Evolutionary conservation across 2,888 invertebrate species (phyloP).

Genomic region (Eledona agricola): DNA sequence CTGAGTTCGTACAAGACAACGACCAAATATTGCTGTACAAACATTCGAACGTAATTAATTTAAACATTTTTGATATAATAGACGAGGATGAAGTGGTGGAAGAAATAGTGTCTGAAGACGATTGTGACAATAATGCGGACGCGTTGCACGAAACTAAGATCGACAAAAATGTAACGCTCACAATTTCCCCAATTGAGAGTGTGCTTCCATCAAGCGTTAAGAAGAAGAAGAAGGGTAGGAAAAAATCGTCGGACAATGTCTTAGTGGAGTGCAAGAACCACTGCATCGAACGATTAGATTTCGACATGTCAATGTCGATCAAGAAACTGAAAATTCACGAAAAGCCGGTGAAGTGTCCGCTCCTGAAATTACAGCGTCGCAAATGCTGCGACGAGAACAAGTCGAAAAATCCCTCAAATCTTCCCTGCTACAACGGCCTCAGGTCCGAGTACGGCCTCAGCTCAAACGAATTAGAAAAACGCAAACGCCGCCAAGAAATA

Average conservation of each 20-base stretch:
- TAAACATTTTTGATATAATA: conserved; percentile 45
- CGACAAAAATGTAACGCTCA: conserved; percentile 13
- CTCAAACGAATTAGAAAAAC: conserved; percentile 61
- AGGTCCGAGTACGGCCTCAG: conserved; percentile 67
- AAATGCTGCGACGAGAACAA: conserved; percentile 62
- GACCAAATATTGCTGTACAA: conserved; percentile 40
- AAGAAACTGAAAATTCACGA: conserved; percentile 55
- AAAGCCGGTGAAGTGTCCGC: conserved; percentile 54
- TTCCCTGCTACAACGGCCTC: conserved; percentile 65
- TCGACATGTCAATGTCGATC: conserved; percentile 53
- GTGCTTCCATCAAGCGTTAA: conserved; percentile 3
- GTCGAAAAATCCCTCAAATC: conserved; percentile 54
- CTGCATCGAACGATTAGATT: conserved; percentile 58
- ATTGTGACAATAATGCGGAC: conserved; percentile 26
- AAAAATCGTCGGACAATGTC: conserved; percentile 41
- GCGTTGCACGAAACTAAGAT: conserved; percentile 15
- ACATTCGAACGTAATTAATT: conserved; percentile 36
- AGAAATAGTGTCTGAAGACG: conserved; percentile 43
- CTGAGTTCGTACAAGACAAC: conserved; percentile 39
- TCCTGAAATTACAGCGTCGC: conserved; percentile 56
- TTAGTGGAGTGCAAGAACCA: conserved; percentile 57
- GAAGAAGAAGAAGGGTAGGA: conserved; percentile 54
- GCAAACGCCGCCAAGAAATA: conserved; percentile 59
- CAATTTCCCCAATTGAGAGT: conserved; percentile 9
- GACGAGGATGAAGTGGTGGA: conserved; percentile 48